A percentile compares a stretch with the other conserved stretches of the same genome.
These are phyloP conservation scores for Carassius carassius DNA, from an alignment of 2,113 vertebrate genomes.

Conservation along the genomic window DNA sequence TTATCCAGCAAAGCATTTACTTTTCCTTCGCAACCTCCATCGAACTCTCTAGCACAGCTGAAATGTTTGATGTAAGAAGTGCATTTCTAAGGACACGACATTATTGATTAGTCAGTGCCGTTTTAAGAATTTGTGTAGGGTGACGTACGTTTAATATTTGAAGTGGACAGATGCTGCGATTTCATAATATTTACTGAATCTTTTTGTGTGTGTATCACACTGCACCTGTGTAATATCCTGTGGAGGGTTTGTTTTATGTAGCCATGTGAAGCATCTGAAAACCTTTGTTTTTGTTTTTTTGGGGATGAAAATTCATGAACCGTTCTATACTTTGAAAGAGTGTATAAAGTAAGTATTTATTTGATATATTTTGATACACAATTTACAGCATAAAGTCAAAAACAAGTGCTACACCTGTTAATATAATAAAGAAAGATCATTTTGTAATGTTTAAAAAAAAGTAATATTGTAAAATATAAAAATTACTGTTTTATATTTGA, in stretches of 20 bases:
- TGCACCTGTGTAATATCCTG: conserved; percentile 38
- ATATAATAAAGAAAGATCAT: not conserved
- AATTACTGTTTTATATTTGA: not conserved
- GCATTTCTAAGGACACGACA: not conserved
- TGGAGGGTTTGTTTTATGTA: not conserved
- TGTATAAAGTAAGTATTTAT: not conserved
- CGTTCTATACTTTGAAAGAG: not conserved
- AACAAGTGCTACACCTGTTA: not conserved
- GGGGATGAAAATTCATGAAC: not conserved
- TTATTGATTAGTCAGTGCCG: conserved; percentile 7
- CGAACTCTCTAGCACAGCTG: not conserved
- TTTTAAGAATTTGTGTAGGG: conserved; percentile 16
- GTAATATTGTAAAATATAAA: not conserved
- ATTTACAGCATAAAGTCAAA: not conserved
- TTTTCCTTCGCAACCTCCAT: not conserved
- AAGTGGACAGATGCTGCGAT: conserved; percentile 13
- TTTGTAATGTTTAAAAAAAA: not conserved
- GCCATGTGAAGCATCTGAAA: not conserved
- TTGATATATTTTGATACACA: not conserved
- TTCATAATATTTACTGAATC: conserved; percentile 36
- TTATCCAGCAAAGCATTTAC: conserved; percentile 8
- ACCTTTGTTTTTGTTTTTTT: conserved; percentile 11
- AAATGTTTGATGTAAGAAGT: not conserved
- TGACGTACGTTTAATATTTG: conserved; percentile 4
- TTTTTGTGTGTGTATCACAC: conserved; percentile 8